These are phyloP conservation scores for Nothobranchius furzeri DNA, from an alignment of 2,113 vertebrate species.

Conservation along the genomic window DNA sequence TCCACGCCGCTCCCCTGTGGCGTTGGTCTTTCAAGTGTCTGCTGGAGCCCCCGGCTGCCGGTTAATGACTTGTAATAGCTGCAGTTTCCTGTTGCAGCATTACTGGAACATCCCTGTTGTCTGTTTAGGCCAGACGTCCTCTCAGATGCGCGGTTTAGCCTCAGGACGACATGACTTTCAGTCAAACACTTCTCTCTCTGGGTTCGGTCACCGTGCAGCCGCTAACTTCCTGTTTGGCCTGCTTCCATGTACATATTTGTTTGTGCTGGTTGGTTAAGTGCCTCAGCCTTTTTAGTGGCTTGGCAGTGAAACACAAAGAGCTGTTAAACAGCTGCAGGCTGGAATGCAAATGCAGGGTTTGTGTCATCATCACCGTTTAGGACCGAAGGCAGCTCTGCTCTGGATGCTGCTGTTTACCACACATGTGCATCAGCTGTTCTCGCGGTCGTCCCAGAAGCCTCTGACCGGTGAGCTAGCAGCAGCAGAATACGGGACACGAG, in stretches of 20 bases:
- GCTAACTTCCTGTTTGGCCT: slow-evolving; percentile 46
- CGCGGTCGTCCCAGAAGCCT: no score
- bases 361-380: no score
- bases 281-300: slow-evolving; percentile 25
- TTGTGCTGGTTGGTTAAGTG: slow-evolving; percentile 19
- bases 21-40: slow-evolving; percentile 19
- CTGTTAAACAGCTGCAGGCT: slow-evolving; percentile 6
- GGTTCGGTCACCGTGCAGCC: slow-evolving; percentile 4
- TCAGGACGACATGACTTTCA: slow-evolving; percentile 30
- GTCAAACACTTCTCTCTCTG: slow-evolving; percentile 27
- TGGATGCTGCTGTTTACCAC: slow-evolving; percentile 8
- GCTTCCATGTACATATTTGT: slow-evolving; percentile 9
- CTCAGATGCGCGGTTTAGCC: slow-evolving; percentile 6
- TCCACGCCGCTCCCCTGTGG: slow-evolving; percentile 9
- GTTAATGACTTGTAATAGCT: slow-evolving; percentile 44
- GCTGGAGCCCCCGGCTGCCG: slow-evolving; percentile 25
- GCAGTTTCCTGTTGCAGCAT: slow-evolving; percentile 32
- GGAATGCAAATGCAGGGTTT: background rate
- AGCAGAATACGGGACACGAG: no score
- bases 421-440: slow-evolving; percentile 20
- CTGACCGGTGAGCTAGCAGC: no score
- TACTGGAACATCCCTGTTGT: slow-evolving; percentile 32
- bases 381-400: no score
- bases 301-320: slow-evolving; percentile 30
- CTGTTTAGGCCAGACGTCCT: slow-evolving; percentile 29